Evolutionary conservation across 64 coral and sea anemone species (phyloP), one percentile per base, ranked within the genome.

Genomic region (Astreopora myriophthalma): DNA sequence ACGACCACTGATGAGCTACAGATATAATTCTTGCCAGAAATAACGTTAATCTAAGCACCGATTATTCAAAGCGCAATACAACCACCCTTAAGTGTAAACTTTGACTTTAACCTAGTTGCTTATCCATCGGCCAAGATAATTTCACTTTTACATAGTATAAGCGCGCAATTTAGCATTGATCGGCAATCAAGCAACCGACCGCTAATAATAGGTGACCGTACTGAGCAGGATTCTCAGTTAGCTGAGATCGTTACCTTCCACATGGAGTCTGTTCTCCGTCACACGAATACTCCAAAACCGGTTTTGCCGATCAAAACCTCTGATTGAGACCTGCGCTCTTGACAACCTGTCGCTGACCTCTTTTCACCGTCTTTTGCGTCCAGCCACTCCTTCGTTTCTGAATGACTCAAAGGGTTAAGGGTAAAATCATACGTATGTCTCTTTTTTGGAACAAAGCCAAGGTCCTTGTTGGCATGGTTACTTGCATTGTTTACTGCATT

Each of bases 371-470:
- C 79, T 17, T 11, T 14, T 9, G 16, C 58, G 34, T 64, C 3
- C 29, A 83, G n/a, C 52, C 32, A 31, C 34, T 83, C 79, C 9
- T n/a, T 62, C 12, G 57, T 37, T 38, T 83, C 79, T 3, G 26
- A 20, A 37, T 83, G 32, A 14, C 20, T 1, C 2, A 33, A 16
- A 13, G 52, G 61, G 24, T 38, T 83, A 1, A 13, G 9, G 22
- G 57, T 64, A 13, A 83, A 83, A 25, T 83, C 55, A 65, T 65
- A 83, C 8, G 55, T 83, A 5, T 83, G 79, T 23, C 79, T 83
- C 34, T 83, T 83, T 22, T 63, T 83, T 6, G 27, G 55, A 39
- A 83, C 55, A 34, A 55, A 20, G 27, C 27, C 75, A 57, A 55
- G 28, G 13, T 35, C 57, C 17, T 11, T 26, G 20, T 73, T 37